Evolutionary conservation across 2,113 vertebrate species (phyloP), one percentile per base, ranked within the genome.

Genomic region (Canis aureus): DNA sequence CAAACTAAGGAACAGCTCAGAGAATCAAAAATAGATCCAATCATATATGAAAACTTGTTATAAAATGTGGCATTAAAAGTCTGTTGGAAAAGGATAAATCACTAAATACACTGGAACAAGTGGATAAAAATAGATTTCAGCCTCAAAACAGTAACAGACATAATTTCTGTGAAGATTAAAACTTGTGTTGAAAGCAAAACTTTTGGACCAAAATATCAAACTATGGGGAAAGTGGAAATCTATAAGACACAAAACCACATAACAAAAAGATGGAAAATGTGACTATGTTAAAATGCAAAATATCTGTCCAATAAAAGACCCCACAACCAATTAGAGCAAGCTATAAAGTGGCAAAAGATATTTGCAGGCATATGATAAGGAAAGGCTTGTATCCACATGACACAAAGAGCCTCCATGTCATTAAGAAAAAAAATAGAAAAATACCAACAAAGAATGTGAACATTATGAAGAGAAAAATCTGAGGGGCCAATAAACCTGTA

Each of bases 21-120:
- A 55, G 29, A 96, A 55, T 87, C 35, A 69, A 83, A 93, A 87
- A 49, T 17, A 93, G 13, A 80, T 62, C 64, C 73, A 88, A 83
- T 29, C 23, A 66, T 53, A 19, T 22, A 17, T 78, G 74, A 74
- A 69, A 97, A 91, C 25, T 66, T 62, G 23, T 87, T 91, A 55
- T 22, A 60, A 95, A 55, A 38, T 76, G 59, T 62, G 23, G 3
- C 51, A 86, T 94, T 96, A 84, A 89, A 93, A 81, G n/a, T 80
- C 22, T 32, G 51, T 32, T 83, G n/a, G 35, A 88, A 94, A 93
- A 79, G 23, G 25, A 80, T 38, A 80, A 93, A 8, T 62, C 13
- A 93, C 71, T 93, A 49, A 91, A 38, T 64, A 91, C 78, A 79
- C 8, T 55, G 23, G 20, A 97, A 51, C 25, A 84, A 62, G 27